A percentile compares a stretch with the other conserved stretches of the same genome.
Conservation (phyloP, 2,888 invertebrate genomes). For the Phaonia tiefii region DNA sequence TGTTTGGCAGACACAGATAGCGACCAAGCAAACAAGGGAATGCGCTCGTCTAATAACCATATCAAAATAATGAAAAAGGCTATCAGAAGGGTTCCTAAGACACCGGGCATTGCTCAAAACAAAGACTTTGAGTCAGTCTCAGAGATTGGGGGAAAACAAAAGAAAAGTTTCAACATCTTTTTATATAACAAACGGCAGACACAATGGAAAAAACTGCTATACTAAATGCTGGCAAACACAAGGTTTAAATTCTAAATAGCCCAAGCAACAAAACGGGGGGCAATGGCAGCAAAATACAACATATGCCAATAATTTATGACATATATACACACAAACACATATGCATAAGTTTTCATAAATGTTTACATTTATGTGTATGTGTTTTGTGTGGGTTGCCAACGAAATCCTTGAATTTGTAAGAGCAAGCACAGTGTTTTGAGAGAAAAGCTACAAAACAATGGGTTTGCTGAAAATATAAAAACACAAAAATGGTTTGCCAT, state of each 20-base stretch:
- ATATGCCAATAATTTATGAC: constrained; percentile 47
- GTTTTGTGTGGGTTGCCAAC: not conserved
- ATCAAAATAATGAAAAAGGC: not conserved
- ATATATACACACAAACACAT: not conserved
- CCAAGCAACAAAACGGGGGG: constrained; percentile 22
- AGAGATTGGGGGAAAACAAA: constrained; percentile 19
- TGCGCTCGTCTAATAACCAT: not conserved
- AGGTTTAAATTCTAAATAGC: constrained; percentile 14
- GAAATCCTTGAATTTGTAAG: constrained; percentile 13
- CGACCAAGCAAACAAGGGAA: not conserved
- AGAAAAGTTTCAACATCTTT: constrained; percentile 25
- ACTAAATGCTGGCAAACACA: constrained; percentile 35
- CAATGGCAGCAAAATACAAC: constrained; percentile 29
- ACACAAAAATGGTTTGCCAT: too few relatives aligned
- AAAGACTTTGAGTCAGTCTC: not conserved
- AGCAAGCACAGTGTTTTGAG: constrained; percentile 1
- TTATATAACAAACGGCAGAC: not conserved
- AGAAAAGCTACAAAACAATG: too few relatives aligned
- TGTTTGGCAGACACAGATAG: constrained; percentile 2
- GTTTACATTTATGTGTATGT: constrained; percentile 10
- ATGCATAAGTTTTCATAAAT: not conserved
- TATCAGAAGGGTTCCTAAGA: constrained; percentile 26
- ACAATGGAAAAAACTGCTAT: constrained; percentile 39
- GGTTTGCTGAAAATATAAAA: too few relatives aligned
- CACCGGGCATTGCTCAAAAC: not conserved